Base-by-base conservation (phyloP, 1,140 invertebrate species). In the Hylyphantes graminicola region DNA sequence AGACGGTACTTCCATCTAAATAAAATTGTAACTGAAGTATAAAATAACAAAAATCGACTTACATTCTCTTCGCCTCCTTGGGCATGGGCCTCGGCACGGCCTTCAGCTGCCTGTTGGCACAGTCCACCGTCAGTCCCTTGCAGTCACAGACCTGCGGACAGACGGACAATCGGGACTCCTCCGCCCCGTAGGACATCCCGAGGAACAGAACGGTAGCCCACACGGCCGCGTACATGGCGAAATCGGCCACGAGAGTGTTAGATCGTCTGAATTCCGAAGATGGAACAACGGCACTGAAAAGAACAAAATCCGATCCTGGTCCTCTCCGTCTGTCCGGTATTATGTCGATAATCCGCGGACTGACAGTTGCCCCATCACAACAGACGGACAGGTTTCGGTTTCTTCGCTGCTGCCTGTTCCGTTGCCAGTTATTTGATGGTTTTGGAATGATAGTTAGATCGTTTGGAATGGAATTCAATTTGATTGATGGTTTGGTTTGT, bases 121-220 rank as follows among this genome's bases (percentile, higher is more conserved):
- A 97, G 88, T 96, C 94, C 50, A 96, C 93, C 67, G 93, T 93
- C 72, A 93, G 91, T 77, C 93, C 93, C 78, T 92, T 92, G 89
- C 96, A 97, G 86, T 93, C 91, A 90, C 95, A 96, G 17, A 93
- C 93, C 90, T 93, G 93, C 8, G 96, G 95, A 90, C 96, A 97
- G 17, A 70, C 73, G 35, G 86, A 75, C 21, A 87, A 57, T 0
- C 83, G 78, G 19, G 68, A 85, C 55, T 83, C 86, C 21, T 86
- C 83, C 2, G 35, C 35, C 65, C 68, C 81, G 12, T 65, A 7
- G 15, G 51, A 11, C 67, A 50, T 53, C 80, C 80, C 80, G 75
- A 83, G 63, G 35, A 83, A 75, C 21, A 83, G 75, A 70, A 83
- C 72, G 51, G 70, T 67, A 13, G 61, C 63, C 67, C 72, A 48